Evolutionary conservation across 2,888 invertebrate genomes (phyloP), one percentile per base, ranked within the genome.

Genomic region (Tipula unca): DNA sequence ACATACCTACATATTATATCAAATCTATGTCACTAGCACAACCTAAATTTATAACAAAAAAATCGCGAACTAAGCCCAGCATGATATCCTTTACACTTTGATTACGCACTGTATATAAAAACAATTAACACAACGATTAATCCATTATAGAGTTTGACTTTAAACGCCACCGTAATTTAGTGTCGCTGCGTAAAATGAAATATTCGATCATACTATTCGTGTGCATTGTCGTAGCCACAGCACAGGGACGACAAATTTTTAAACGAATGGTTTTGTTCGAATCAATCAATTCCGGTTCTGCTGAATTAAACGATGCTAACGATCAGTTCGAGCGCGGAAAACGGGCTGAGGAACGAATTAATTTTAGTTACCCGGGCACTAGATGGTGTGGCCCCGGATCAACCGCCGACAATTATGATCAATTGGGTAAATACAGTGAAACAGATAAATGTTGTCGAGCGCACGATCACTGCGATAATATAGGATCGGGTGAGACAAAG

Each of bases 381-480:
- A 95, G 95, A 89, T 97, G 97, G 97, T 97, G 97, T 90, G 97
- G 97, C 6, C 84, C 84, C 13, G 84, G 84, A 4, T 94, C 94
- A 89, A 93, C 94, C 0, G 96, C 96, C 0, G 93, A 93, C 32
- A 93, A 94, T 87, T 95, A 95, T 90, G 94, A 94, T 48, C 94
- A 96, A 88, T 92, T 97, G 35, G 97, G 96, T 0, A 94, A 94
- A 54, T 95, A 95, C 90, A 93, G 94, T 69, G 92, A 93, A 85
- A 95, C 96, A 4, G 97, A 97, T 89, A 91, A 93, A 88, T 97
- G 97, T 90, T 97, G 97, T 90, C 91, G 97, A 36, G 93, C 93
- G 87, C 97, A 97, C 91, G 97, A 97, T 86, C 86, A 87, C 82
- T 88, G 88, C 89, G 88, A 88, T 39, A 87, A 87, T 86, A 87